Base-by-base conservation (phyloP, 2,113 vertebrate genomes). In the Lutjanus erythropterus region DNA sequence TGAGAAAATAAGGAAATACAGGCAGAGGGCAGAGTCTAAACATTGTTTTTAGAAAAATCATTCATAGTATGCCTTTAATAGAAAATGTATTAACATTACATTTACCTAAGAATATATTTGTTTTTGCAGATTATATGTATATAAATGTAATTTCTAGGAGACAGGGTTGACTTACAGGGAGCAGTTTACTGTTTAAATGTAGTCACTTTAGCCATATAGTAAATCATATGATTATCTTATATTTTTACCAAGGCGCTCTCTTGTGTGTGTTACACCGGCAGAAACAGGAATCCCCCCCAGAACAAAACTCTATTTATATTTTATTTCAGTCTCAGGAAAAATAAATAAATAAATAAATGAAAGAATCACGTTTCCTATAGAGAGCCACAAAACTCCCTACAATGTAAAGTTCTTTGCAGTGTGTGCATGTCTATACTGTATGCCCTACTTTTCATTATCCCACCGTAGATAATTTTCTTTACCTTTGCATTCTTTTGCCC, bases 281-380 rank as follows among this genome's bases (percentile, higher is more conserved):
- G 73, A 53, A 55, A 85, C 41, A 66, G 37, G 50, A 79, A 8
- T 75, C 10, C 73, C 39, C 25, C n/a, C 21, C 31, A 62, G 25
- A 50, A 59, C n/a, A 70, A 81, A 66, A 65, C 21, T 23, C 41
- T 47, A 59, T 84, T 62, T 61, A 77, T 82, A 79, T 74, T 84
- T 76, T 29, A 80, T 78, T 68, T 60, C 29, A 53, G 23, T 16
- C 47, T 49, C 27, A 65, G 19, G 25, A 41, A 71, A 53, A 42
- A 37, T 23, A 46, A 29, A n/a, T n/a, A n/a, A n/a, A 35, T n/a
- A n/a, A n/a, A n/a, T n/a, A n/a, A n/a, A n/a, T n/a, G n/a, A 72
- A 68, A 33, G 21, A 77, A 9, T 29, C 25, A 27, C 55, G 47
- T 56, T 44, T 58, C 31, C 18, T 23, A 27, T 52, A 56, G 2